phyloP scores from a whole-genome alignment of 1,140 invertebrate genomes.

The Brachionus angularis region DNA sequence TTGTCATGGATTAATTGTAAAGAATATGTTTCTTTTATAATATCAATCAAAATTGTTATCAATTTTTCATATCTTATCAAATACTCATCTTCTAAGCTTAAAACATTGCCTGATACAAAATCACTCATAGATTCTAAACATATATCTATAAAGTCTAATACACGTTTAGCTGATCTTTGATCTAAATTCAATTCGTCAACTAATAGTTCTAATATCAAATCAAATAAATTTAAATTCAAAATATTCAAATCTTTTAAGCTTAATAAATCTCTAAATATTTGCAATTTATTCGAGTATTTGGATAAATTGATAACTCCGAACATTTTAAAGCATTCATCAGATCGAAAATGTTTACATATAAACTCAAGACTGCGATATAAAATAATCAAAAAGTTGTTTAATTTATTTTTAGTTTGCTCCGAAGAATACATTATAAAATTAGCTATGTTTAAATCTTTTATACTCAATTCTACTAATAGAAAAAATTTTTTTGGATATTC shows the following conservation, averaged over 20 bases:
- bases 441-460: no score
- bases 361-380: neutral
- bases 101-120: neutral
- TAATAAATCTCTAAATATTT: neutral
- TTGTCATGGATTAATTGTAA: no score
- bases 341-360: conserved; percentile 4
- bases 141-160: neutral
- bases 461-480: no score
- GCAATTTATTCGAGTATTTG: neutral
- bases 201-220: neutral
- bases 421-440: no score
- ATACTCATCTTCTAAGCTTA: neutral
- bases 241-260: neutral
- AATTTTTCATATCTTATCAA: neutral
- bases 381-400: neutral
- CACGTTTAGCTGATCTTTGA: neutral
- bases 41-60: neutral
- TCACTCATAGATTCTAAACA: neutral
- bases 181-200: neutral
- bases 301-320: neutral
- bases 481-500: no score
- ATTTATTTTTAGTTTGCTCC: no score
- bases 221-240: neutral
- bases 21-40: neutral
- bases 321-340: neutral